Conservation (phyloP, 1,140 invertebrate genomes). For the Hyles vespertilio region DNA sequence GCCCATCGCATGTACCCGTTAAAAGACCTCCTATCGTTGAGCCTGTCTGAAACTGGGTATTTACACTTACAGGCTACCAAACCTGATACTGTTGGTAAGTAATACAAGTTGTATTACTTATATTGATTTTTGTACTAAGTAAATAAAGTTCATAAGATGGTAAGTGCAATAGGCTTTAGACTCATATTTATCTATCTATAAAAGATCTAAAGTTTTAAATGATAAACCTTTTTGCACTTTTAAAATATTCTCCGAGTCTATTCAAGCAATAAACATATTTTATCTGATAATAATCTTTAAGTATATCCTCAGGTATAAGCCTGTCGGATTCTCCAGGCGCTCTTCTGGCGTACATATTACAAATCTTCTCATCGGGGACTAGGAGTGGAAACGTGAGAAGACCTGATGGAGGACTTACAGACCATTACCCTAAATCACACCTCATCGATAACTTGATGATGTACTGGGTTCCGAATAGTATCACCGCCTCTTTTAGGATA, state of each 20-base stretch:
- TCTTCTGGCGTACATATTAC: constrained; percentile 87
- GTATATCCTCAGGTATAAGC: constrained; percentile 68
- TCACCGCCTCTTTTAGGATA: constrained; percentile 83
- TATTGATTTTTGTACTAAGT: no score
- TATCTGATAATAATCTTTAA: no score
- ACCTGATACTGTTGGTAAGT: constrained; percentile 17
- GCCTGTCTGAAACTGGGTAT: constrained; percentile 25
- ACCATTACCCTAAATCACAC: constrained; percentile 78
- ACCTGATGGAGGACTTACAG: constrained; percentile 81
- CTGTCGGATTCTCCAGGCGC: constrained; percentile 81
- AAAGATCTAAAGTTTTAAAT: no score
- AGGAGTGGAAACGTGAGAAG: constrained; percentile 74
- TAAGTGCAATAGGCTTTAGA: no score
- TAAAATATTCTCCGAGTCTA: no score
- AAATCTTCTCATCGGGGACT: constrained; percentile 88
- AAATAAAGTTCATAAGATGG: no score
- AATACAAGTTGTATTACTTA: background rate
- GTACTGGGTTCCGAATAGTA: constrained; percentile 86
- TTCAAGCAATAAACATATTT: no score
- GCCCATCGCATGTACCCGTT: constrained; percentile 78
- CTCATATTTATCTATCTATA: no score
- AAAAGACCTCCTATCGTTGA: constrained; percentile 14
- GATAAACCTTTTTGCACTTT: no score
- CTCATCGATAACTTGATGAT: constrained; percentile 91
- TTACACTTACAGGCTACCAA: constrained; percentile 11